Conservation (phyloP, 2,888 invertebrate species). For the Perizoma affinitatum region DNA sequence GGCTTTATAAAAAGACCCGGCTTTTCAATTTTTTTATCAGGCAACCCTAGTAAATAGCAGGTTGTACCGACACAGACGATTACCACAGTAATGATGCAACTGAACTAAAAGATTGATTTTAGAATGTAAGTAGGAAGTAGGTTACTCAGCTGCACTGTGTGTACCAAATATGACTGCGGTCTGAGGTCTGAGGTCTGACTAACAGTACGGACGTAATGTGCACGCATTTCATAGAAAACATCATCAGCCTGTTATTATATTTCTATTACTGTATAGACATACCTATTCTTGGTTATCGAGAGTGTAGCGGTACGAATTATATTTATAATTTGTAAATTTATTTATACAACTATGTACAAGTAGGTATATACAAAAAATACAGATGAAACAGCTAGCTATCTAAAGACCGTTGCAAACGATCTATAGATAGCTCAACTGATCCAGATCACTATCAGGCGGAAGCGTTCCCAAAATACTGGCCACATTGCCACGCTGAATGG, state of each 20-base stretch:
- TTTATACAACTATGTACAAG: too few species aligned
- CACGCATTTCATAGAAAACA: slow-evolving; percentile 34
- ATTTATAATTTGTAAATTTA: too few species aligned
- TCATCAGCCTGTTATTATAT: slow-evolving; percentile 40
- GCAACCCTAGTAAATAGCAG: slow-evolving; percentile 18
- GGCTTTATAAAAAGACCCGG: slow-evolving; percentile 6
- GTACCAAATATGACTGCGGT: slow-evolving; percentile 29
- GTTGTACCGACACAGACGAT: slow-evolving; percentile 27
- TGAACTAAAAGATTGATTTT: slow-evolving; percentile 66
- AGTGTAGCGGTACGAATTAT: neutral
- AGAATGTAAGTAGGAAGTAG: slow-evolving; percentile 53
- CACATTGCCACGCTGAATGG: too few species aligned
- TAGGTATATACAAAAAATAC: too few species aligned
- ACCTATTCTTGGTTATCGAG: neutral
- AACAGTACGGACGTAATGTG: slow-evolving; percentile 23
- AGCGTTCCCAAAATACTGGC: too few species aligned
- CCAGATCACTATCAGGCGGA: too few species aligned
- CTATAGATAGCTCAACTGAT: too few species aligned
- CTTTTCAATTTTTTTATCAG: slow-evolving; percentile 2
- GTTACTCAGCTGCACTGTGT: slow-evolving; percentile 15
- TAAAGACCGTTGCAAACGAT: too few species aligned
- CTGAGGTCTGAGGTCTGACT: slow-evolving; percentile 24
- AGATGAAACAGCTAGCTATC: too few species aligned
- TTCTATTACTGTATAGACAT: neutral
- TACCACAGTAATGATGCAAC: slow-evolving; percentile 38